Evolutionary conservation across 2,888 invertebrate genomes (phyloP), one percentile per base, ranked within the genome.

Genomic region (Adelognathus sp.): DNA sequence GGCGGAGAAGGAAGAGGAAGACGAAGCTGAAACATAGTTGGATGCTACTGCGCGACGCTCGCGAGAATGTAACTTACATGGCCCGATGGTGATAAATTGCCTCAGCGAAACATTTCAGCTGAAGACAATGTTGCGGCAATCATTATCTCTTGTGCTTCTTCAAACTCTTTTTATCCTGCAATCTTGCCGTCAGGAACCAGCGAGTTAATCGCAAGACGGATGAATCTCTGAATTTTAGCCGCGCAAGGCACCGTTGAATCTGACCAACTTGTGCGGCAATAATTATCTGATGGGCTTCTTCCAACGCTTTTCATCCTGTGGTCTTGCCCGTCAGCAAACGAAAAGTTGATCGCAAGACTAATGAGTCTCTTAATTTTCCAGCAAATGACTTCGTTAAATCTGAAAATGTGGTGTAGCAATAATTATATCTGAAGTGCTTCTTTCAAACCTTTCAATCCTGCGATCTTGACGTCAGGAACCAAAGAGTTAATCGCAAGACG

Each of bases 21-120:
- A 70, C 56, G 56, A n/a, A n/a, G n/a, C n/a, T 4, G 39, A 58
- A 33, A 60, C 41, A 41, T n/a, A 24, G 33, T 16, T 46, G 21
- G 18, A 64, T 66, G 21, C 50, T 24, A 56, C 24, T 0, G 21
- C 21, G 31, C 9, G 39, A 16, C 39, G 31, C 18, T 2, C n/a
- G 14, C 16, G 52, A 50, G 33, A 27, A 60, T 11, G 50, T 14
- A 60, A 24, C 11, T 7, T 27, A 24, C 36, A 33, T 21, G 21
- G 11, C n/a, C n/a, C n/a, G n/a, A n/a, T n/a, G n/a, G n/a, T n/a
- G n/a, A n/a, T n/a, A n/a, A n/a, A n/a, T n/a, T n/a, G n/a, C n/a
- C n/a, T n/a, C n/a, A n/a, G n/a, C n/a, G n/a, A n/a, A n/a, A n/a
- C n/a, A n/a, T n/a, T n/a, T n/a, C n/a, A n/a, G n/a, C n/a, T n/a